A percentile compares a stretch with the other conserved stretches of the same genome.
These are phyloP conservation scores for Oryzias curvinotus DNA, from an alignment of 2,113 vertebrate species.

Conservation along the genomic window DNA sequence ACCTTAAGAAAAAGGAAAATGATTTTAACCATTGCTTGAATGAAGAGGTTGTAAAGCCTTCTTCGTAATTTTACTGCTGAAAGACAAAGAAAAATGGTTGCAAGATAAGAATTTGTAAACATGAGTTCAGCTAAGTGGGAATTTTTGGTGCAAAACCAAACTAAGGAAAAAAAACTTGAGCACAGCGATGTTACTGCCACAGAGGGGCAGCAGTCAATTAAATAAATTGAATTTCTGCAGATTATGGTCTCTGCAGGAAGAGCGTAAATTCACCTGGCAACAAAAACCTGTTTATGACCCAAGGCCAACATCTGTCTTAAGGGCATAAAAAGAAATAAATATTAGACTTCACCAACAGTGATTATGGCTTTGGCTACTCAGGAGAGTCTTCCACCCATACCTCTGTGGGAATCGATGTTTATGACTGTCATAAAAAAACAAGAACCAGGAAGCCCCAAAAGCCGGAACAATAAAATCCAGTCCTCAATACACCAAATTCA, in stretches of 20 bases:
- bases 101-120: not conserved
- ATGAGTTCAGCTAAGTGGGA: constrained; percentile 54
- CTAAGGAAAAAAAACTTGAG: constrained; percentile 9
- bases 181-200: constrained; percentile 44
- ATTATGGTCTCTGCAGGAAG: constrained; percentile 16
- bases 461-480: constrained; percentile 36
- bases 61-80: not conserved
- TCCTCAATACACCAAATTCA: constrained; percentile 18
- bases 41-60: constrained; percentile 23
- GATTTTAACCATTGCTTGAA: constrained; percentile 41
- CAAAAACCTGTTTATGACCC: constrained; percentile 8
- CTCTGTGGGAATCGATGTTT: constrained; percentile 75
- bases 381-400: constrained; percentile 68
- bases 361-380: constrained; percentile 66
- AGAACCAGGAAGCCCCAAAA: constrained; percentile 44
- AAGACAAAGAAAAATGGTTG: not conserved
- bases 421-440: constrained; percentile 66
- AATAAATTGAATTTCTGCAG: constrained; percentile 22
- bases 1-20: constrained; percentile 57
- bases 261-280: constrained; percentile 23
- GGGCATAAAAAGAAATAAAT: constrained; percentile 5
- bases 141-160: no score
- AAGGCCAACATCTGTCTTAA: constrained; percentile 1
- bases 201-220: constrained; percentile 63
- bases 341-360: constrained; percentile 56